Evolutionary conservation across 2,888 invertebrate species (phyloP), one percentile per base, ranked within the genome.

Genomic region (Noctua fimbriata): DNA sequence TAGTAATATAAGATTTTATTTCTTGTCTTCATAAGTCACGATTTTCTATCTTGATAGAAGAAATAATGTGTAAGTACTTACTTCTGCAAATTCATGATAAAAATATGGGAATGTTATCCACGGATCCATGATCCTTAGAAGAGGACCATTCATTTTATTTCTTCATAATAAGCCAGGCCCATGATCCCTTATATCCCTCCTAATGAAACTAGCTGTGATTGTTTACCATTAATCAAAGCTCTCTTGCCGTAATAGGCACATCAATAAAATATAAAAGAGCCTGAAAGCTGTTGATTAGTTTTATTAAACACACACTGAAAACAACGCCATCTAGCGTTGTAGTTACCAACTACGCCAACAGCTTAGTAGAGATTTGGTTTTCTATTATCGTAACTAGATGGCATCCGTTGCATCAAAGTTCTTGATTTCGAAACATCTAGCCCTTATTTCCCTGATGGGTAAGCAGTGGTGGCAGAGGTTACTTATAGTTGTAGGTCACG

Each of bases 171-270:
- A 69, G 32, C 24, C n/a, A 14, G 52, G 66, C 60, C 60, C 78
- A 52, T 86, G 74, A 85, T 70, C 73, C 36, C 55, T 44, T 76
- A 76, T 36, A 71, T 65, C 79, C 52, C 60, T 66, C 52, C 72
- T 84, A 76, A 86, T 81, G 81, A 72, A 87, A 78, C 84, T 87
- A 83, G 75, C 81, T 69, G 76, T 74, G 76, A 87, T 76, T 87
- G 85, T 80, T 83, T 83, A 84, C 60, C 76, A 87, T 87, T 87
- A 83, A 87, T 87, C 84, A 84, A 83, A 73, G 55, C 41, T 28
- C 71, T 76, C 52, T 73, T 63, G 60, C 58, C 78, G 78, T 84
- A 84, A 87, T 81, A 72, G 63, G 49, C 66, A 65, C 71, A 81
- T 73, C 65, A 80, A 73, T 83, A 65, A 69, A 73, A 66, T 52